phyloP scores from a whole-genome alignment of 2,888 invertebrate species.

The Ennomos fuscantarius region DNA sequence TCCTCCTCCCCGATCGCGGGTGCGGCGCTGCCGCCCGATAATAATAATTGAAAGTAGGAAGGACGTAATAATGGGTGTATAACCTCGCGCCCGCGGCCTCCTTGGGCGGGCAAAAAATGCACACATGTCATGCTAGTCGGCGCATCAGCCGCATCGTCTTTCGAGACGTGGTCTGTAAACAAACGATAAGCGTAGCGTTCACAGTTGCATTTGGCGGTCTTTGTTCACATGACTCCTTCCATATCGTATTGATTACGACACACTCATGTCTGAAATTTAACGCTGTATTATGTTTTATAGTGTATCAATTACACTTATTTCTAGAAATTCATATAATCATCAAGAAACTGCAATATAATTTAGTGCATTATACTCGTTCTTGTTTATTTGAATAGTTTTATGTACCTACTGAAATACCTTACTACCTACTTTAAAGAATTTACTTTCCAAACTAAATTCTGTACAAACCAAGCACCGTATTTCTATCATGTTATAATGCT shows the following conservation, averaged over 20 bases:
- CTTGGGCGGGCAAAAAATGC: slow-evolving; percentile 85
- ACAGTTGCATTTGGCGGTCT: slow-evolving; percentile 54
- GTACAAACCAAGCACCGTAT: too few relatives aligned
- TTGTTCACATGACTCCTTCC: slow-evolving; percentile 64
- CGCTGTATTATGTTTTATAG: slow-evolving; percentile 35
- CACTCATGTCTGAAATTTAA: slow-evolving; percentile 58
- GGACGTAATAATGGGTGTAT: slow-evolving; percentile 86
- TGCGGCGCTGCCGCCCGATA: slow-evolving; percentile 83
- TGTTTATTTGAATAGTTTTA: too few relatives aligned
- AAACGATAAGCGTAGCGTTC: slow-evolving; percentile 65
- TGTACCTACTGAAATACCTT: too few relatives aligned
- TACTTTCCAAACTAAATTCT: too few relatives aligned
- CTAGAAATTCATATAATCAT: too few relatives aligned
- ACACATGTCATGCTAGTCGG: slow-evolving; percentile 75
- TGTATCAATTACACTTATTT: slow-evolving; percentile 51
- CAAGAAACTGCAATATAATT: too few relatives aligned
- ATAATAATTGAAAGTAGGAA: slow-evolving; percentile 86
- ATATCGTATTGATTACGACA: slow-evolving; percentile 56
- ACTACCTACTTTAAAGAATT: too few relatives aligned
- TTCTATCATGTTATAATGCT: neutral
- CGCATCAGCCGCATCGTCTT: slow-evolving; percentile 58
- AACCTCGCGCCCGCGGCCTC: slow-evolving; percentile 85
- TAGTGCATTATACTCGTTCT: too few relatives aligned
- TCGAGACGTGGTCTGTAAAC: slow-evolving; percentile 64
- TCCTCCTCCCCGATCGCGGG: slow-evolving; percentile 83